Evolutionary conservation across 2,888 invertebrate species (phyloP).

Genomic region (Troglohyphantes excavatus): DNA sequence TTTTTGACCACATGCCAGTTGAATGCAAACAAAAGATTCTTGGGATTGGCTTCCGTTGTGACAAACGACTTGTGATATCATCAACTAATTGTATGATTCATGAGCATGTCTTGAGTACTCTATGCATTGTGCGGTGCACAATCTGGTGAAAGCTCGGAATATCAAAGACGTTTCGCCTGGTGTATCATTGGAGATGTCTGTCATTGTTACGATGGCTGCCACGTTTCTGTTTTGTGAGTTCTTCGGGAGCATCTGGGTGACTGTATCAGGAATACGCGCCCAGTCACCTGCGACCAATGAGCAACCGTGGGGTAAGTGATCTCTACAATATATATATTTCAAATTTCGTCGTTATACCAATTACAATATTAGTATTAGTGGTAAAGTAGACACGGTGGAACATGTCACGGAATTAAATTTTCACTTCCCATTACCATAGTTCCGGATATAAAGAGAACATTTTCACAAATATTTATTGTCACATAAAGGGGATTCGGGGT

Average conservation of each 20-base stretch:
- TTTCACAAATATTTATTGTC: too few relatives aligned
- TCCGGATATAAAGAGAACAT: too few relatives aligned
- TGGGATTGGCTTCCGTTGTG: background rate
- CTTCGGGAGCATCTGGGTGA: slow-evolving; percentile 61
- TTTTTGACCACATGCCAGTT: slow-evolving; percentile 1
- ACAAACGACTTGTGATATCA: background rate
- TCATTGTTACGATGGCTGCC: slow-evolving; percentile 49
- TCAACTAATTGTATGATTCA: background rate
- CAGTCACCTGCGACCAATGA: slow-evolving; percentile 80
- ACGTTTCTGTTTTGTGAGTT: slow-evolving; percentile 71
- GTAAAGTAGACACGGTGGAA: too few relatives aligned
- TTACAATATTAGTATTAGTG: too few relatives aligned
- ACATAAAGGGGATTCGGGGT: too few relatives aligned
- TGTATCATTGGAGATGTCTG: slow-evolving; percentile 37
- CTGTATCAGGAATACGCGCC: slow-evolving; percentile 72
- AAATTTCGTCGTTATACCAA: too few relatives aligned
- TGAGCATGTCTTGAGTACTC: slow-evolving; percentile 18
- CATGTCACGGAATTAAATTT: too few relatives aligned
- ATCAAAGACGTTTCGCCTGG: background rate
- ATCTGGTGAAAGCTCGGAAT: slow-evolving; percentile 16
- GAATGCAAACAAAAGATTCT: background rate
- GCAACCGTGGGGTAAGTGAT: slow-evolving; percentile 79
- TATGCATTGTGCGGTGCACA: slow-evolving; percentile 39
- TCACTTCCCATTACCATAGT: too few relatives aligned
- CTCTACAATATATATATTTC: too few relatives aligned